Base-by-base conservation (phyloP, 2,888 invertebrate species). In the Xanthorhoe designata region DNA sequence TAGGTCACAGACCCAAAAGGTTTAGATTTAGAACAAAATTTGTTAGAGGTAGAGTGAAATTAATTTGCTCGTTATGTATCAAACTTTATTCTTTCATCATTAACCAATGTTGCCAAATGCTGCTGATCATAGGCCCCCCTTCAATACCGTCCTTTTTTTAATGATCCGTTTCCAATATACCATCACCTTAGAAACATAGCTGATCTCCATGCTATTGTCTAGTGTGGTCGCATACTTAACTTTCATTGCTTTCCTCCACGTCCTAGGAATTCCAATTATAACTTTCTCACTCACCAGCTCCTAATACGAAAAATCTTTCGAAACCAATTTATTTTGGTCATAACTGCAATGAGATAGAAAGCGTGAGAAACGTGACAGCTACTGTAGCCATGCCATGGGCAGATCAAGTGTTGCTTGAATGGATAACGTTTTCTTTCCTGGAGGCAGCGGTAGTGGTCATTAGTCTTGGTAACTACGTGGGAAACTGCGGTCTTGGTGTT, bases 361-460 rank as follows among this genome's bases (percentile, higher is more conserved):
- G 68, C 68, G 68, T 68, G 68, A 68, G 63, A 70, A 70, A 69
- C 66, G 50, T 67, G 63, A 56, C 66, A 47, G 56, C 51, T 62
- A 13, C 24, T n/a, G 19, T 13, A 17, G 45, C 3, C 42, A 38
- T 18, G 38, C 19, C 59, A 61, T 63, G 53, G 52, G 32, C 57
- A 9, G 19, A 64, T 49, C 51, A 13, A 55, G 45, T 32, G 29
- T 60, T 61, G 38, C 57, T 61, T 61, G 56, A 66, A 64, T 65
- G 61, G 55, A 64, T 55, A 51, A 59, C 55, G 58, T 62, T 68
- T 68, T 61, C 57, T 59, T 61, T 55, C 57, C 66, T 66, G 45
- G 42, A 47, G 61, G 49, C 51, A 49, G 58, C 64, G 53, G 62
- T 50, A 66, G 61, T 63, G 58, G 52, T 65, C 56, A 65, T 68